Conservation (phyloP, 37 sponge, comb jelly and placozoan genomes). For the Haliclona indistincta region DNA sequence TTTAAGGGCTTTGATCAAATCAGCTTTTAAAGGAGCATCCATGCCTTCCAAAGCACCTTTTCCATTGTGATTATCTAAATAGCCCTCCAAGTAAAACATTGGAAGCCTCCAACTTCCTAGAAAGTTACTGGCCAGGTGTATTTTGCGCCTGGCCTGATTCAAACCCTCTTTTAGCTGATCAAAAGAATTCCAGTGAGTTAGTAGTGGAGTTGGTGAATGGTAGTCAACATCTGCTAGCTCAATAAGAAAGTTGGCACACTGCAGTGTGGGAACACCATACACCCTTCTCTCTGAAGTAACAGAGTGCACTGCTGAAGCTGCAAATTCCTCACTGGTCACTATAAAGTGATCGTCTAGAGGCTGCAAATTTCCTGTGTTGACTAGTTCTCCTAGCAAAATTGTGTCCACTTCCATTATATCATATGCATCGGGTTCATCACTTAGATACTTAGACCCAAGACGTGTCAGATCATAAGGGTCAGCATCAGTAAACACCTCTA, state of each 20-base stretch:
- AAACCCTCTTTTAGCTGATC: conserved; percentile 12
- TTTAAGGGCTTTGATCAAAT: conserved; percentile 20
- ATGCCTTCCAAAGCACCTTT: conserved; percentile 19
- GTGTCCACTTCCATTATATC: conserved; percentile 46
- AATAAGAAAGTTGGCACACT: conserved; percentile 40
- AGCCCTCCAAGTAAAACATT: conserved; percentile 35
- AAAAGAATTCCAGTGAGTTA: conserved; percentile 21
- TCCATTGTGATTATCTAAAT: conserved; percentile 14
- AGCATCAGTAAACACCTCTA: too few species aligned
- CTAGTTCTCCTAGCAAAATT: conserved; percentile 29
- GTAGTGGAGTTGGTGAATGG: conserved; percentile 6
- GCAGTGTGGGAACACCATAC: conserved; percentile 42
- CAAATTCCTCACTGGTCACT: conserved; percentile 1
- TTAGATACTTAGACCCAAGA: too few species aligned
- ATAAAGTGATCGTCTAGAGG: conserved; percentile 7
- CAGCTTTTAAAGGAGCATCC: conserved; percentile 7
- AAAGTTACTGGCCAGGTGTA: conserved; percentile 11
- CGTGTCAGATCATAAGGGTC: too few species aligned
- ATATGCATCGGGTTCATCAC: too few species aligned
- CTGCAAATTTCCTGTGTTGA: background rate
- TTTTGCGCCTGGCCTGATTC: conserved; percentile 4
- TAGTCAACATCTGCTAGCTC: conserved; percentile 18
- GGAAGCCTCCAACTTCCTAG: conserved; percentile 26
- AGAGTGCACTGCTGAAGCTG: conserved; percentile 17
- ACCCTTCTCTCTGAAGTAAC: background rate